phyloP scores from a whole-genome alignment of 2,888 invertebrate species.

The Himalopsyche kuldschensis region DNA sequence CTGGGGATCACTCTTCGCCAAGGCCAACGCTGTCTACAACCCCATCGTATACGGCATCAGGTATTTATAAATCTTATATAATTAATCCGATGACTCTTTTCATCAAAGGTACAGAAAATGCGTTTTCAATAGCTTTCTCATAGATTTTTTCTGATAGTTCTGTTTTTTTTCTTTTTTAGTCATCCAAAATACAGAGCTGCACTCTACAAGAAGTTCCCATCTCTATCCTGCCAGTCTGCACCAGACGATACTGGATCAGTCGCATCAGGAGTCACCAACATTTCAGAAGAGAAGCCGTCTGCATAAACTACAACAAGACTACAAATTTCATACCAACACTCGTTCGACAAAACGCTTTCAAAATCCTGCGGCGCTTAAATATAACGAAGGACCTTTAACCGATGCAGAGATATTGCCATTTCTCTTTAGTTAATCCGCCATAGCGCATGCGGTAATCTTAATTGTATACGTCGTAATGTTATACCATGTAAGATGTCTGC shows the following conservation, averaged over 20 bases:
- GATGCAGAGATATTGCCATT: neutral
- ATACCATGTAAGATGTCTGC: neutral
- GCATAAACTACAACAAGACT: conserved; percentile 51
- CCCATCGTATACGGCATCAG: conserved; percentile 90
- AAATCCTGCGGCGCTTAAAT: neutral
- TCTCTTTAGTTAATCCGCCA: neutral
- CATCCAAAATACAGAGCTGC: conserved; percentile 80
- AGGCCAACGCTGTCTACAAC: conserved; percentile 88
- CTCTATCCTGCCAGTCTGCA: conserved; percentile 67
- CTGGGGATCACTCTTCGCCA: conserved; percentile 90
- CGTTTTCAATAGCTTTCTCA: neutral
- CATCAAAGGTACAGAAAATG: no score
- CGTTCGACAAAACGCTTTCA: no score
- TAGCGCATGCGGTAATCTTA: neutral
- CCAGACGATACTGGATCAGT: conserved; percentile 67
- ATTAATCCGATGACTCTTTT: no score
- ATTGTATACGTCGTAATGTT: neutral
- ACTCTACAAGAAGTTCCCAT: conserved; percentile 76
- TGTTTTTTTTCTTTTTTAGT: conserved; percentile 48
- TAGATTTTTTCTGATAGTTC: no score
- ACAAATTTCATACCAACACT: no score
- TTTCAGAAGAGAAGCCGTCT: conserved; percentile 66
- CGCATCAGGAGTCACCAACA: conserved; percentile 69
- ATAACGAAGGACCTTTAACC: neutral
- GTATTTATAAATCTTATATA: conserved; percentile 55